Evolutionary conservation across 2,113 vertebrate species (phyloP).

Genomic region (Chinchilla lanigera): DNA sequence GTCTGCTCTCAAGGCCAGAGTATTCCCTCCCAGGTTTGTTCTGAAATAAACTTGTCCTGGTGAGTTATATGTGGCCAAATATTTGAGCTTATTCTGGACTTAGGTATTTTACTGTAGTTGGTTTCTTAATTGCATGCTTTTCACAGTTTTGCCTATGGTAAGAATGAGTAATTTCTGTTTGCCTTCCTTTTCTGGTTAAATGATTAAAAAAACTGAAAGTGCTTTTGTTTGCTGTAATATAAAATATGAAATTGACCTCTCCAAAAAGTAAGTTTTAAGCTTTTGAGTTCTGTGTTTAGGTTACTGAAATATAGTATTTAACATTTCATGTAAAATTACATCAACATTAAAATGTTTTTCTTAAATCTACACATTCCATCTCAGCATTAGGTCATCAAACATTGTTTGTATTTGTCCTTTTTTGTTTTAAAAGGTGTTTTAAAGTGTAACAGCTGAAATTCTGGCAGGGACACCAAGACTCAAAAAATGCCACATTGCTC

Average conservation of each 20-base stretch:
- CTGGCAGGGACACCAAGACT: background rate
- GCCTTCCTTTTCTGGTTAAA: slow-evolving; percentile 91
- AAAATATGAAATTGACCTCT: slow-evolving; percentile 91
- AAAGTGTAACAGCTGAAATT: background rate
- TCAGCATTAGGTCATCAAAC: background rate
- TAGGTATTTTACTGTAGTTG: slow-evolving; percentile 83
- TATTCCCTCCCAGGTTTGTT: background rate
- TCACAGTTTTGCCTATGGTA: slow-evolving; percentile 81
- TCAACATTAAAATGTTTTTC: background rate
- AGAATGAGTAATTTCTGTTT: slow-evolving; percentile 80
- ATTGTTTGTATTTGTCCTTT: background rate
- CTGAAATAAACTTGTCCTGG: background rate
- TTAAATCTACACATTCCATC: background rate
- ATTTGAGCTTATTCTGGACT: slow-evolving; percentile 84
- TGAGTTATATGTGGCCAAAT: slow-evolving; percentile 83
- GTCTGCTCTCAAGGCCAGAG: background rate
- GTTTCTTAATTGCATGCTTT: slow-evolving; percentile 82
- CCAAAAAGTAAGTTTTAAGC: slow-evolving; percentile 50
- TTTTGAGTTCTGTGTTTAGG: background rate
- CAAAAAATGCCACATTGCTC: background rate
- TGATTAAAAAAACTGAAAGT: slow-evolving; percentile 89
- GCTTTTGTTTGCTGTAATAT: slow-evolving; percentile 93
- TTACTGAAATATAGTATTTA: background rate
- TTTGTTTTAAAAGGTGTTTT: background rate
- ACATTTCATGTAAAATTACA: background rate